Evolutionary conservation across 2,888 invertebrate genomes (phyloP).

Genomic region (Ophion ventricosus): DNA sequence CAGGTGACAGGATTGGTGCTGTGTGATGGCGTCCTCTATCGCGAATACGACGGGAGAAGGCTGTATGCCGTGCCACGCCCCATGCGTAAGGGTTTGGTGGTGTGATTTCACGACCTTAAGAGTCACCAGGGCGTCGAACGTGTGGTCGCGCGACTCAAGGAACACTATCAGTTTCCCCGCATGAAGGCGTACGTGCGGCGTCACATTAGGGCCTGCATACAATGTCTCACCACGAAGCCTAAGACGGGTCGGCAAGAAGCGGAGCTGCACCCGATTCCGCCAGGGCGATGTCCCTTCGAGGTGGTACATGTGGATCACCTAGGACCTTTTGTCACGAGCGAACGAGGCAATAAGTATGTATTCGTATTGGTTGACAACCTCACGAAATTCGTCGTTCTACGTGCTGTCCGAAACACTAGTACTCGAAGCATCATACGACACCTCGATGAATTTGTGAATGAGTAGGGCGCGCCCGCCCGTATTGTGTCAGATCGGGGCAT

Average conservation of each 20-base stretch:
- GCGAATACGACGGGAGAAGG: not conserved
- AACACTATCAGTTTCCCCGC: constrained; percentile 26
- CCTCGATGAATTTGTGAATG: constrained; percentile 56
- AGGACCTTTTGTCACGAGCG: constrained; percentile 59
- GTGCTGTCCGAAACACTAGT: constrained; percentile 21
- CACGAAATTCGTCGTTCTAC: constrained; percentile 17
- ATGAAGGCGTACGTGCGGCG: constrained; percentile 5
- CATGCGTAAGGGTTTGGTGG: constrained; percentile 55
- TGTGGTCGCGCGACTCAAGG: not conserved
- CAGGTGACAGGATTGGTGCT: too few relatives aligned
- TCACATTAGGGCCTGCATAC: constrained; percentile 18
- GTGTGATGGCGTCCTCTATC: too few relatives aligned
- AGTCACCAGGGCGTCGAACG: constrained; percentile 27
- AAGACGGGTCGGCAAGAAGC: constrained; percentile 14
- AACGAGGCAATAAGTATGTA: constrained; percentile 56
- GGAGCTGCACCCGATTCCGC: constrained; percentile 28
- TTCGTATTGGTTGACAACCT: constrained; percentile 58
- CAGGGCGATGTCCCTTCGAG: constrained; percentile 25
- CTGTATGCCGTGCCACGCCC: not conserved
- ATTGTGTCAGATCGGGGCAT: constrained; percentile 66
- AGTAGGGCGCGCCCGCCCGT: constrained; percentile 58
- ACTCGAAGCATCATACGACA: constrained; percentile 5
- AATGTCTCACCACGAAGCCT: constrained; percentile 6
- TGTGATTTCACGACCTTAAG: constrained; percentile 2
- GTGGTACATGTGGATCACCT: constrained; percentile 24